Percentiles rank a stretch among this genome's conserved stretches.
phyloP scores from a whole-genome alignment of 2,113 vertebrate genomes.

The Platysternon megacephalum region DNA sequence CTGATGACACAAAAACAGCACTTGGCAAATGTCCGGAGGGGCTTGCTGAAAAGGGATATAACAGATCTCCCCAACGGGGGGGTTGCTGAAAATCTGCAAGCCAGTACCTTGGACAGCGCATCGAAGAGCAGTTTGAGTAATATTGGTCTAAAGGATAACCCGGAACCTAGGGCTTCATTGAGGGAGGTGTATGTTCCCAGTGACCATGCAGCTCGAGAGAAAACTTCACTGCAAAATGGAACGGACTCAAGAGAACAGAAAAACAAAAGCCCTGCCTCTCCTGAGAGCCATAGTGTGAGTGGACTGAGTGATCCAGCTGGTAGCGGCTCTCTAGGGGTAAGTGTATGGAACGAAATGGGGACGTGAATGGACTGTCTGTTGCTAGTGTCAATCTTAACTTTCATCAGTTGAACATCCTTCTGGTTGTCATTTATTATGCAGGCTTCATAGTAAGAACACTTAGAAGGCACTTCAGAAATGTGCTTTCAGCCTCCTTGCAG shows the following conservation, averaged over 20 bases:
- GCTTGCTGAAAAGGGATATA: slow-evolving; percentile 24
- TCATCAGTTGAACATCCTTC: neutral
- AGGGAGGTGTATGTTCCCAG: neutral
- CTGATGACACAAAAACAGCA: neutral
- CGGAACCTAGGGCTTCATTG: neutral
- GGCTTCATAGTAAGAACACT: neutral
- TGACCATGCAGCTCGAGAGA: neutral
- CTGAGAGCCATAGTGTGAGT: slow-evolving; percentile 25
- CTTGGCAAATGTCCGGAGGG: neutral
- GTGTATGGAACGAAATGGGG: neutral
- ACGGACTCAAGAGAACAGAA: neutral
- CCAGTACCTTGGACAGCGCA: neutral
- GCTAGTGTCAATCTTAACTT: neutral
- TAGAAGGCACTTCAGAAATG: neutral
- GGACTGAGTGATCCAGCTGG: neutral
- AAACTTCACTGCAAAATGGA: neutral
- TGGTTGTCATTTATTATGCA: neutral
- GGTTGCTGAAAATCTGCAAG: neutral
- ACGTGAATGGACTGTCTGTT: neutral
- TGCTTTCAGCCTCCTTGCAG: neutral
- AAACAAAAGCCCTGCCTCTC: neutral
- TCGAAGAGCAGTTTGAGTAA: neutral
- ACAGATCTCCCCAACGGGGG: neutral
- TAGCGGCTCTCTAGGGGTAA: slow-evolving; percentile 64
- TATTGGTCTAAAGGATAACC: neutral